Evolutionary conservation across 2,888 invertebrate species (phyloP).

Genomic region (Linyphia triangularis): DNA sequence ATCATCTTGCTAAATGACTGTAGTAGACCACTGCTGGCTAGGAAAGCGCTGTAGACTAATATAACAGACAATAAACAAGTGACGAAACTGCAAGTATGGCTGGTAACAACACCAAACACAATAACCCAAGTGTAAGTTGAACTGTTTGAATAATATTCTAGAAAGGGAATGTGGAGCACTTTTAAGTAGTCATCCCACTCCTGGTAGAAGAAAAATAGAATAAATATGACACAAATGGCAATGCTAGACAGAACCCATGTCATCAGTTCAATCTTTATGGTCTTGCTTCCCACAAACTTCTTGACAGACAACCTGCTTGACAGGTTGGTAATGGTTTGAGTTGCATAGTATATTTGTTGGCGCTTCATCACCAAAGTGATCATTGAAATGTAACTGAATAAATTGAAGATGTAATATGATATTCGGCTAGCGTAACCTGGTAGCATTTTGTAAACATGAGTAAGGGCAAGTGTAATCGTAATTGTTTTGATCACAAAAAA

Average conservation of each 20-base stretch:
- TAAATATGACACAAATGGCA: background rate
- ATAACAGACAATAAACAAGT: conserved; percentile 1
- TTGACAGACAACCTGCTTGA: background rate
- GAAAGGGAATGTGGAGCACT: background rate
- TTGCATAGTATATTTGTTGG: background rate
- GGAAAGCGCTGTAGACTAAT: conserved; percentile 5
- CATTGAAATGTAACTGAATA: conserved; percentile 13
- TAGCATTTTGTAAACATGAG: conserved; percentile 13
- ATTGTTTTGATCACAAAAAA: conserved; percentile 13
- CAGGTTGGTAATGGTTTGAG: background rate
- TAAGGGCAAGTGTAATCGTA: background rate
- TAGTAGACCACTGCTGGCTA: background rate
- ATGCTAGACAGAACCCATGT: background rate
- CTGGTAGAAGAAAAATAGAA: conserved; percentile 27
- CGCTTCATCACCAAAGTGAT: background rate
- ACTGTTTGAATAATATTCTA: background rate
- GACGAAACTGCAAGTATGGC: background rate
- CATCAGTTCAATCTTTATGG: background rate
- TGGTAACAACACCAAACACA: background rate
- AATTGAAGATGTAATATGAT: conserved; percentile 17
- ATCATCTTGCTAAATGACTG: background rate
- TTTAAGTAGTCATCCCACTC: background rate
- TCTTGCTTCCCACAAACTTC: conserved; percentile 28
- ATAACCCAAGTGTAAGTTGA: conserved; percentile 16
- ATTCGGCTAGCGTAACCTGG: background rate